Conservation (phyloP, 2,113 vertebrate genomes). For the Neogale vison region DNA sequence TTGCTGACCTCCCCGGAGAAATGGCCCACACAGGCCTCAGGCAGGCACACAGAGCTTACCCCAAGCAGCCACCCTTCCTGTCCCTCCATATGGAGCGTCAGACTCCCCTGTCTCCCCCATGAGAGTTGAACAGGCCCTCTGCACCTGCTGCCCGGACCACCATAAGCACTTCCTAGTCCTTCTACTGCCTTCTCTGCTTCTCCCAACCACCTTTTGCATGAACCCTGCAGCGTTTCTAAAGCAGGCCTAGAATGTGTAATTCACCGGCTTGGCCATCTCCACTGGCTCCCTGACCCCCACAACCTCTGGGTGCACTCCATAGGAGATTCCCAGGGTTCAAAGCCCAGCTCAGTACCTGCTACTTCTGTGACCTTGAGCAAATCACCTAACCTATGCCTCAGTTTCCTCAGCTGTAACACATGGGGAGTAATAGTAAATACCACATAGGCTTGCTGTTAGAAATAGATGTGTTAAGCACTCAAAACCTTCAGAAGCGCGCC, state of each 20-base stretch:
- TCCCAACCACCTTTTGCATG: neutral
- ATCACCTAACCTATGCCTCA: neutral
- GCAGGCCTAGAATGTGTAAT: neutral
- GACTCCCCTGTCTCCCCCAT: neutral
- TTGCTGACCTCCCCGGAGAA: slow-evolving; percentile 57
- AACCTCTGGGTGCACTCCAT: too few species aligned
- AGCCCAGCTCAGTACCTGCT: neutral
- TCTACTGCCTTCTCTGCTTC: neutral
- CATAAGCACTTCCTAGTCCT: neutral
- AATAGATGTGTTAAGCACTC: neutral
- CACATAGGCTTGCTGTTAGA: neutral
- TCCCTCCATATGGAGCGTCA: neutral
- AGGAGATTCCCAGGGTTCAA: neutral
- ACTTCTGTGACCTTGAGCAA: neutral
- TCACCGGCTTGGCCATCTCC: neutral
- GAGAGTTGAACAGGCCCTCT: neutral
- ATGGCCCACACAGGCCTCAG: neutral
- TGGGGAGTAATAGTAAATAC: neutral
- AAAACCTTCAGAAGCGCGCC: neutral
- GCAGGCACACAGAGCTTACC: neutral
- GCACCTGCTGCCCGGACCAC: neutral
- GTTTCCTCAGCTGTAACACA: neutral
- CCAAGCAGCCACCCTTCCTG: neutral
- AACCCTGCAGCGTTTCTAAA: neutral
- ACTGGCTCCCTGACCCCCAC: neutral